phyloP scores from a whole-genome alignment of 2,888 invertebrate genomes.

The Proisotoma minuta region DNA sequence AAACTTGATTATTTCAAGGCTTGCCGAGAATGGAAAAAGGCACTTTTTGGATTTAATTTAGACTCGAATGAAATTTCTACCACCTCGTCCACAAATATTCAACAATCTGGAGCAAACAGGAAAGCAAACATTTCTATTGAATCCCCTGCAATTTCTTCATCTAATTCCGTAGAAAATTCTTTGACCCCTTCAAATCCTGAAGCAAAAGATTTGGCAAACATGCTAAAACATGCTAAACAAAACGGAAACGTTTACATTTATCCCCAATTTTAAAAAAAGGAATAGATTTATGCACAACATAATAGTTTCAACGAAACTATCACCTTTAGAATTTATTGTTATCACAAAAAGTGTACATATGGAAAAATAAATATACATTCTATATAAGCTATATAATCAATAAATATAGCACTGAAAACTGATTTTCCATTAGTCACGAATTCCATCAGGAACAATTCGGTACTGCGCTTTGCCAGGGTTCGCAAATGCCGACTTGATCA shows the following conservation, averaged over 20 bases:
- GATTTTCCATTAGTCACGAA: slow-evolving; percentile 19
- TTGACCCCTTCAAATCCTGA: slow-evolving; percentile 38
- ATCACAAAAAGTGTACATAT: too few relatives aligned
- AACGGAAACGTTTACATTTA: neutral
- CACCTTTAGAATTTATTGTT: too few relatives aligned
- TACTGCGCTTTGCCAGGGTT: slow-evolving; percentile 9
- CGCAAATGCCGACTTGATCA: slow-evolving; percentile 12
- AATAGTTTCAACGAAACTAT: too few relatives aligned
- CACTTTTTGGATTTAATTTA: slow-evolving; percentile 26
- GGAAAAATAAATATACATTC: too few relatives aligned
- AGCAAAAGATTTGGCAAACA: slow-evolving; percentile 31
- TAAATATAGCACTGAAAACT: too few relatives aligned
- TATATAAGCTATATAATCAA: too few relatives aligned
- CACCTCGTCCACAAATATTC: slow-evolving; percentile 11
- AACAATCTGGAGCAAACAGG: slow-evolving; percentile 9
- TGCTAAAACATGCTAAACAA: too few relatives aligned
- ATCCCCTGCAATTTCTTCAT: slow-evolving; percentile 30
- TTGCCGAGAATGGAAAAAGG: slow-evolving; percentile 37
- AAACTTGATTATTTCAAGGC: too few relatives aligned
- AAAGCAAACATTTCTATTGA: slow-evolving; percentile 25
- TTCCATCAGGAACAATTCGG: slow-evolving; percentile 17
- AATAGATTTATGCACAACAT: slow-evolving; percentile 1
- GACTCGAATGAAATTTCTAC: slow-evolving; percentile 24
- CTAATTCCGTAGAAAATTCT: slow-evolving; percentile 40
- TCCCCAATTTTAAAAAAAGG: neutral